Conservation (phyloP, 2,113 vertebrate genomes). For the Cololabis saira region DNA sequence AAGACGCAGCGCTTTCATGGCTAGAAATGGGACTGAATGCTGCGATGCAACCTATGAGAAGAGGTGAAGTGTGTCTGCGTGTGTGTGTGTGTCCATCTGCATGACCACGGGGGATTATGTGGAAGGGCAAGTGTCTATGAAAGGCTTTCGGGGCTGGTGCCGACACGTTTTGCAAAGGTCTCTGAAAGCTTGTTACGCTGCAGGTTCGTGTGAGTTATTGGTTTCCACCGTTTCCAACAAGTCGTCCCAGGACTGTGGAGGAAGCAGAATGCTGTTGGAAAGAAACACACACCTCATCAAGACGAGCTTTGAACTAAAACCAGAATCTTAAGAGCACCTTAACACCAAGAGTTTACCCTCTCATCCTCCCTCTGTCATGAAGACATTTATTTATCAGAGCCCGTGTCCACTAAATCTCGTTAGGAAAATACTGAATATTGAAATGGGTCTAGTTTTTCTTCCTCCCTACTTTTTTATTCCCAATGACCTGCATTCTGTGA, state of each 20-base stretch:
- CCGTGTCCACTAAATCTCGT: too few relatives aligned
- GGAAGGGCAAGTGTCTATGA: conserved; percentile 32
- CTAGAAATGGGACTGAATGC: conserved; percentile 18
- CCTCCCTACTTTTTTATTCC: neutral
- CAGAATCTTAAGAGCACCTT: too few relatives aligned
- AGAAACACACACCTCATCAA: too few relatives aligned
- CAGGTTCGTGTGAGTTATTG: conserved; percentile 53
- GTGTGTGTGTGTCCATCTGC: neutral
- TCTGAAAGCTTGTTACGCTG: conserved; percentile 52
- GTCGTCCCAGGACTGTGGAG: conserved; percentile 5
- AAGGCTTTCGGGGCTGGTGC: neutral
- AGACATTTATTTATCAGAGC: too few relatives aligned
- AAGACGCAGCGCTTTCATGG: conserved; percentile 44
- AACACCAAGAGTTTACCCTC: too few relatives aligned
- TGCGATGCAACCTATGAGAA: conserved; percentile 2
- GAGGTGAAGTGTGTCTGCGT: conserved; percentile 6
- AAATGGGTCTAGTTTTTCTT: too few relatives aligned
- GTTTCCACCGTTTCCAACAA: conserved; percentile 39
- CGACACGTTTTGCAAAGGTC: conserved; percentile 6
- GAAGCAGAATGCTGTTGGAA: conserved; percentile 1
- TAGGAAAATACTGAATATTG: too few relatives aligned
- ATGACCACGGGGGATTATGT: conserved; percentile 1
- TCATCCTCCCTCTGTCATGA: too few relatives aligned
- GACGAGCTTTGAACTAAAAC: too few relatives aligned
- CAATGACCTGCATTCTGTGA: neutral